Conservation (phyloP, 2,888 invertebrate genomes). For the Branchellion lobata region DNA sequence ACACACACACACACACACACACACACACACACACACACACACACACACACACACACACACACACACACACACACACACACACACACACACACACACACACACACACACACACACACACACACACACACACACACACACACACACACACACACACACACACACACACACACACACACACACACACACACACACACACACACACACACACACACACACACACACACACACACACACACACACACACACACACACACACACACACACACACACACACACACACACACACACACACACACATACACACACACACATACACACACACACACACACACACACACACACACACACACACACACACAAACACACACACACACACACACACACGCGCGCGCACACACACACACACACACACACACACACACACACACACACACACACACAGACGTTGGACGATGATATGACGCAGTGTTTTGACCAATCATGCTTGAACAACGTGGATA, state of each 20-base stretch:
- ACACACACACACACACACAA: too few relatives aligned
- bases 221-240: background rate
- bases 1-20: background rate
- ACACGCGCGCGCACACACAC: too few relatives aligned
- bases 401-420: background rate
- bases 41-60: too few relatives aligned
- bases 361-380: too few relatives aligned
- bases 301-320: too few relatives aligned
- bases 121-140: background rate
- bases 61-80: too few relatives aligned
- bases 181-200: background rate
- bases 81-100: background rate
- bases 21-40: background rate
- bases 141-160: background rate
- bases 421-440: background rate
- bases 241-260: too few relatives aligned
- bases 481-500: slow-evolving; percentile 19
- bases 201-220: background rate
- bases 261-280: too few relatives aligned
- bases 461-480: background rate
- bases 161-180: background rate
- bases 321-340: too few relatives aligned
- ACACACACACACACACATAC: too few relatives aligned
- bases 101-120: too few relatives aligned
- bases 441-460: slow-evolving; percentile 28